These are phyloP conservation scores for Sebastes steindachneri DNA, from an alignment of 2,797 vertebrate species.

Conservation along the genomic window DNA sequence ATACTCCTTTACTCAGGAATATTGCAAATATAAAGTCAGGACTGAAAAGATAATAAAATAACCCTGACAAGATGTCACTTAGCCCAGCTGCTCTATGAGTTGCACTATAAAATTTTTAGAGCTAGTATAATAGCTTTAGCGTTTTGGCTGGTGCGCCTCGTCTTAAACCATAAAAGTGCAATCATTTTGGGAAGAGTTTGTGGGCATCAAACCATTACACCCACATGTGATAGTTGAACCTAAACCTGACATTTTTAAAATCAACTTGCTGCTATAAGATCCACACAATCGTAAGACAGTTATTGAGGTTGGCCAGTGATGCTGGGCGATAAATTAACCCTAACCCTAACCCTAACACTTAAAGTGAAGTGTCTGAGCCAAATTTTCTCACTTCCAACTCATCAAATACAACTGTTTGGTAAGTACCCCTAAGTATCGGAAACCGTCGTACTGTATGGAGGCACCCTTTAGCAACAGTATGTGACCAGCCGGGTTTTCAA, in stretches of 20 bases:
- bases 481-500: no score
- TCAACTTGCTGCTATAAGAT: background rate
- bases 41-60: constrained; percentile 4
- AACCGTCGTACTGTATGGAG: no score
- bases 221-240: no score
- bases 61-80: background rate
- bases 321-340: background rate
- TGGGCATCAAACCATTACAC: background rate
- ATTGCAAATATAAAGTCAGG: background rate
- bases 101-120: background rate
- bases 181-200: background rate
- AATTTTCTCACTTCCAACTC: background rate
- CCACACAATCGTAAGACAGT: background rate
- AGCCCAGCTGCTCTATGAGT: background rate
- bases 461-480: no score
- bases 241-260: background rate
- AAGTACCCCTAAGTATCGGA: no score
- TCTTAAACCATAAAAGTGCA: background rate
- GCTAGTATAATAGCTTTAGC: background rate
- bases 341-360: background rate
- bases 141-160: background rate
- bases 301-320: background rate
- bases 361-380: background rate
- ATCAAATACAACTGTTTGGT: no score
- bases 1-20: background rate